Conservation (phyloP, 2,888 invertebrate species). For the Muschampia staudingeri region DNA sequence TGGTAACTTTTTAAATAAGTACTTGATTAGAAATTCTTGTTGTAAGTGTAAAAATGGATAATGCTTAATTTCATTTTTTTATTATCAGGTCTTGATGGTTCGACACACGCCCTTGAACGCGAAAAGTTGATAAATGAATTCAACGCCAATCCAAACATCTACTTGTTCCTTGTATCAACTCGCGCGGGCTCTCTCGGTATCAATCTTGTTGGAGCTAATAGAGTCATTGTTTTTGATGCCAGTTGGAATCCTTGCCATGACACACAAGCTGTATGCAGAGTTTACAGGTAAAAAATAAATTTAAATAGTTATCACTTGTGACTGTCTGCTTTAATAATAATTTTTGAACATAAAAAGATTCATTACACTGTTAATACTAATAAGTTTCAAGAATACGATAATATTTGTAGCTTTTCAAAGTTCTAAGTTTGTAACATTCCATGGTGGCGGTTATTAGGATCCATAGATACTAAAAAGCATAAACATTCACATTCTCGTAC, state of each 20-base stretch:
- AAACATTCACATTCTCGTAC: too few species aligned
- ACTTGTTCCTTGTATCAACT: conserved; percentile 98
- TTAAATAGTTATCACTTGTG: background rate
- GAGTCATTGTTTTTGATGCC: conserved; percentile 99
- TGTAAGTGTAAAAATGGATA: too few species aligned
- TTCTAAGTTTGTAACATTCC: too few species aligned
- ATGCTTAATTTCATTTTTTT: background rate
- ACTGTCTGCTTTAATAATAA: too few species aligned
- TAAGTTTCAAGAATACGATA: too few species aligned
- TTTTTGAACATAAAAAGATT: too few species aligned
- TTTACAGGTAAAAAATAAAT: conserved; percentile 92
- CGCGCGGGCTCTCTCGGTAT: conserved; percentile 99
- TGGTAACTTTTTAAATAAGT: too few species aligned
- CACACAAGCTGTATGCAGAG: conserved; percentile 99
- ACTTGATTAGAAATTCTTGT: too few species aligned
- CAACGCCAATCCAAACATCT: conserved; percentile 96
- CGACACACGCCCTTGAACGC: conserved; percentile 98
- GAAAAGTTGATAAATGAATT: conserved; percentile 99
- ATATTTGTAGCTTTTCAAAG: too few species aligned
- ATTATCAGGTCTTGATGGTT: conserved; percentile 96
- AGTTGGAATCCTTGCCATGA: conserved; percentile 99
- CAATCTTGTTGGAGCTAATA: conserved; percentile 99
- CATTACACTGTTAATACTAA: too few species aligned
- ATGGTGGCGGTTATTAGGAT: too few species aligned
- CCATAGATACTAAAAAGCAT: too few species aligned